A percentile compares a stretch with the other conserved stretches of the same genome.
phyloP scores from a whole-genome alignment of 2,888 invertebrate genomes.

The Athalia cordata region DNA sequence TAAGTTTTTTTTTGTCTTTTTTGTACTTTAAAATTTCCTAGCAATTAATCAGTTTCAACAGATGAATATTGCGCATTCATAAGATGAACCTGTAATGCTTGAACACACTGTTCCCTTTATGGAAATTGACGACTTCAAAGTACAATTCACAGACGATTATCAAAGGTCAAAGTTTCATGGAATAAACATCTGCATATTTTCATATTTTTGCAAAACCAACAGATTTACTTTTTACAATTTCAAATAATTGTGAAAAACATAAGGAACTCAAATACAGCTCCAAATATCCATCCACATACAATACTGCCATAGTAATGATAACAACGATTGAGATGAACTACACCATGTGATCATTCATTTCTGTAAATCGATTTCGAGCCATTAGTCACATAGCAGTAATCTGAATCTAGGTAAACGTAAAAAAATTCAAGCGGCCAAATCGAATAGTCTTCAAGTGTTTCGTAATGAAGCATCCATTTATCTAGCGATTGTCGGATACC shows the following conservation, averaged over 20 bases:
- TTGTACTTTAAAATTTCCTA: not conserved
- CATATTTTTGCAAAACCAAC: slow-evolving; percentile 27
- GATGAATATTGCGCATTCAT: slow-evolving; percentile 9
- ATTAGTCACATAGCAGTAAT: not conserved
- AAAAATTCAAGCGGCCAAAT: slow-evolving; percentile 9
- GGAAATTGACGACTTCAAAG: slow-evolving; percentile 4
- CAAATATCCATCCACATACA: not conserved
- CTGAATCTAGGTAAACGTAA: not conserved
- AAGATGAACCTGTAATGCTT: slow-evolving; percentile 3
- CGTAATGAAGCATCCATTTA: not conserved
- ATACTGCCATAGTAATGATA: slow-evolving; percentile 35
- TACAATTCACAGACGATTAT: slow-evolving; percentile 29
- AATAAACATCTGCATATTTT: slow-evolving; percentile 35
- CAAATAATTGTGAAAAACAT: slow-evolving; percentile 15
- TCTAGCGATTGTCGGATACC: slow-evolving; percentile 14
- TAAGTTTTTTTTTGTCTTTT: not conserved
- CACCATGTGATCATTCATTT: not conserved
- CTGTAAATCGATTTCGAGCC: not conserved
- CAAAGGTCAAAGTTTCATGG: not conserved
- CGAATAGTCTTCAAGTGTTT: slow-evolving; percentile 12
- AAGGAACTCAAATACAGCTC: slow-evolving; percentile 8
- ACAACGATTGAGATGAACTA: not conserved
- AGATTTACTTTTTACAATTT: slow-evolving; percentile 21
- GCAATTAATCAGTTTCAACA: not conserved
- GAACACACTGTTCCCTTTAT: not conserved